phyloP scores from a whole-genome alignment of 2,113 vertebrate genomes.

The Loxodonta africana region DNA sequence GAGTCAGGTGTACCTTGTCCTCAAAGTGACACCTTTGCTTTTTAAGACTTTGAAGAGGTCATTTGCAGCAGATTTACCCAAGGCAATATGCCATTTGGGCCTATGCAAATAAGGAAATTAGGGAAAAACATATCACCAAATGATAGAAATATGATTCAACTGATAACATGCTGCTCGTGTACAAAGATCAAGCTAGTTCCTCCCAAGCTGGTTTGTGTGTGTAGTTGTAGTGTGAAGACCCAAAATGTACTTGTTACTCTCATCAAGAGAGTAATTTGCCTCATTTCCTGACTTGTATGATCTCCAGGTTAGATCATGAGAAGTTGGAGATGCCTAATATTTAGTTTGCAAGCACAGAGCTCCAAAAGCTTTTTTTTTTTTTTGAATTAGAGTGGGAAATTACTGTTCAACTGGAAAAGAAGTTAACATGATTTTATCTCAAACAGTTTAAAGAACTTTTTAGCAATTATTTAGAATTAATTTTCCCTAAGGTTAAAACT shows the following conservation, averaged over 20 bases:
- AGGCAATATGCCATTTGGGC: neutral
- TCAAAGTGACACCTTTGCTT: too few relatives aligned
- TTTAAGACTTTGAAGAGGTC: too few relatives aligned
- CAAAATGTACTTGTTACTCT: conserved; percentile 15
- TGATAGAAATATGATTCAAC: neutral
- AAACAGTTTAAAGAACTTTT: conserved; percentile 52
- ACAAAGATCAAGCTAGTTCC: neutral
- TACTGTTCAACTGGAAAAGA: conserved; percentile 51
- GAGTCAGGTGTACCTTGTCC: too few relatives aligned
- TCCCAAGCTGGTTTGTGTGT: neutral
- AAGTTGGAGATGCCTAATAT: conserved; percentile 16
- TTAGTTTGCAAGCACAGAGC: conserved; percentile 38
- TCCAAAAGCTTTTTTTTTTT: neutral
- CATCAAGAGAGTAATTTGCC: conserved; percentile 36
- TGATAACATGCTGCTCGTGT: neutral
- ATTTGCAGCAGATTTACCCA: too few relatives aligned
- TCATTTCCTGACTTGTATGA: conserved; percentile 56
- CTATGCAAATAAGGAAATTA: neutral
- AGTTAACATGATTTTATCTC: conserved; percentile 49
- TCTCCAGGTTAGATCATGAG: conserved; percentile 53
- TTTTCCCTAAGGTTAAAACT: conserved; percentile 47
- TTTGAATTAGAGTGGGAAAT: conserved; percentile 38
- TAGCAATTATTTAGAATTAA: conserved; percentile 54
- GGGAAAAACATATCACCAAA: neutral
- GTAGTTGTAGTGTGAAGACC: neutral